Base-by-base conservation (phyloP, 2,888 invertebrate genomes). In the Apamea sordens region DNA sequence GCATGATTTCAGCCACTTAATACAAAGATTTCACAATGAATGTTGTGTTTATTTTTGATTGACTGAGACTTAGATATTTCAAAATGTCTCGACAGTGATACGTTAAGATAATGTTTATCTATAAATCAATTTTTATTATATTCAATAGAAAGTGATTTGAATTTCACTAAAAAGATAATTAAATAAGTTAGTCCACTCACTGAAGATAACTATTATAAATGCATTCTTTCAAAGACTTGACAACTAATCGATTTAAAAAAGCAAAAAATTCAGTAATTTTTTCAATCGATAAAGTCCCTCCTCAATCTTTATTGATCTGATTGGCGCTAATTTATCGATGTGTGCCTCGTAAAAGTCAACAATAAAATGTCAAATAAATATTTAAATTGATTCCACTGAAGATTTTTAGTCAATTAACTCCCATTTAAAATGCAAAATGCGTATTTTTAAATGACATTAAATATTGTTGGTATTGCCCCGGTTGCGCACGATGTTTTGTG, bases 251-350 rank as follows among this genome's bases (percentile, higher is more conserved):
- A 82, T 75, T 69, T 1, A 68, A 70, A 73, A 47, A n/a, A 53
- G 3, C 5, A 36, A 61, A 76, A 68, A 53, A 61, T 32, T 3
- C 28, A 28, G 28, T 28, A 63, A 4, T 8, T 11, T 63, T 15
- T n/a, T 32, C 18, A 24, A 75, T 72, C 59, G 28, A 75, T 84
- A 72, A 77, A 69, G 68, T 53, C 73, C 56, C 47, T 44, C 50
- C 32, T 32, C 47, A 73, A 85, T 70, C 21, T 74, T 83, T 78
- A 69, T 78, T 61, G 63, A 69, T 78, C 67, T 79, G 70, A 74
- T 82, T 79, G 73, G 50, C 53, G 71, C 71, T 77, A 86, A 83
- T 86, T 83, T 80, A 86, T 86, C 73, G 84, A 85, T 68, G 24
- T 67, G 36, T 71, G 78, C 10, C 70, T 86, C 83, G 71, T 86